A percentile compares a stretch with the other conserved stretches of the same genome.
Conservation (phyloP, 2,797 vertebrate species). For the Hippoglossus hippoglossus region DNA sequence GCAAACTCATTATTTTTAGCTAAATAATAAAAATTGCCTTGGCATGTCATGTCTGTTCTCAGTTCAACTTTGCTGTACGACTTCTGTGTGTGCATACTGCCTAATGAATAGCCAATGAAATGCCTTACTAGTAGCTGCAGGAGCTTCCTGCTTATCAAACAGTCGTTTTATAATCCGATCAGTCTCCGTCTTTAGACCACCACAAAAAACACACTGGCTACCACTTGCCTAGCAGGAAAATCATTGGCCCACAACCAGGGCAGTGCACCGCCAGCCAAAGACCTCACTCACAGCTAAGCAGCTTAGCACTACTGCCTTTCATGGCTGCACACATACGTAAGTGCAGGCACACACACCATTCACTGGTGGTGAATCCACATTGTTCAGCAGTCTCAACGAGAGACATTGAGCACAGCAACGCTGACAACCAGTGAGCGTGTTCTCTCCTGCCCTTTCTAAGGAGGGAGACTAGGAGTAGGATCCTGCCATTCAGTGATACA, state of each 20-base stretch:
- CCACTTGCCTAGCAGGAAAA: slow-evolving; percentile 52
- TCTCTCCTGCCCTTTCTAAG: slow-evolving; percentile 26
- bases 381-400: slow-evolving; percentile 48
- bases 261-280: slow-evolving; percentile 60
- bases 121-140: slow-evolving; percentile 27
- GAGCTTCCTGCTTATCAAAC: slow-evolving; percentile 37
- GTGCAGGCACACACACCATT: slow-evolving; percentile 43
- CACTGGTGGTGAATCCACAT: slow-evolving; percentile 60
- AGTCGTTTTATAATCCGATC: slow-evolving; percentile 52
- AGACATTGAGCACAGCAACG: slow-evolving; percentile 33
- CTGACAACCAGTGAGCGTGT: slow-evolving; percentile 17
- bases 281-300: slow-evolving; percentile 70
- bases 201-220: slow-evolving; percentile 58
- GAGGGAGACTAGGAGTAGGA: slow-evolving; percentile 7
- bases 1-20: neutral
- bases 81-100: neutral
- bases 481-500: slow-evolving; percentile 6
- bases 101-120: slow-evolving; percentile 28
- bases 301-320: slow-evolving; percentile 72
- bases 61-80: neutral
- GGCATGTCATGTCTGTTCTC: neutral
- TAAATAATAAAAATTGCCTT: neutral
- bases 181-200: slow-evolving; percentile 41
- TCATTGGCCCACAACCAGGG: slow-evolving; percentile 59
- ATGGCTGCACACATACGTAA: slow-evolving; percentile 43